phyloP scores from a whole-genome alignment of 2,888 invertebrate species.

The Venusia cambrica region DNA sequence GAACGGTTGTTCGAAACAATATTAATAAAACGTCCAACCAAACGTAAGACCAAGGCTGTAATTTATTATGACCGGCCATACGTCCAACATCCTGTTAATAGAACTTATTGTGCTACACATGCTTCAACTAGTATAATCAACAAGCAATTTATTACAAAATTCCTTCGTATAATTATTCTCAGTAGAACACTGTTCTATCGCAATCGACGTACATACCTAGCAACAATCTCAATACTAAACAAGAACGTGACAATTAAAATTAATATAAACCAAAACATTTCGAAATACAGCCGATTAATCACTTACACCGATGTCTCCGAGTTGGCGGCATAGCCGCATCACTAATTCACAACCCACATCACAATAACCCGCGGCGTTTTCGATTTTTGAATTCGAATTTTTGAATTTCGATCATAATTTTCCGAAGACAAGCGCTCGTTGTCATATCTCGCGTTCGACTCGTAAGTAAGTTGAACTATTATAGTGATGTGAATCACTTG shows the following conservation, averaged over 20 bases:
- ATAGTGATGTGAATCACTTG: constrained; percentile 71
- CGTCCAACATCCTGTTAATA: constrained; percentile 28
- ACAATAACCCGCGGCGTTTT: constrained; percentile 31
- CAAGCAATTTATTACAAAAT: constrained; percentile 7
- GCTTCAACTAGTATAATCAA: constrained; percentile 3
- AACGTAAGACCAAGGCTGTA: constrained; percentile 22
- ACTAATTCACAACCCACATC: constrained; percentile 29
- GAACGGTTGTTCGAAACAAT: constrained; percentile 7
- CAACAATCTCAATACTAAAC: too few relatives aligned
- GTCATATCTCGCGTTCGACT: constrained; percentile 66
- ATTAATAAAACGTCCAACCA: constrained; percentile 20
- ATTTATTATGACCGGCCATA: constrained; percentile 30
- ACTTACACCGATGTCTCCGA: constrained; percentile 36
- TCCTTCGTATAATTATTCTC: constrained; percentile 7
- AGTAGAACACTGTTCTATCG: constrained; percentile 6
- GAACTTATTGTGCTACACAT: constrained; percentile 18
- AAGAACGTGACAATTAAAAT: constrained; percentile 13
- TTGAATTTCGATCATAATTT: constrained; percentile 31
- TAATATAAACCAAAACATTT: constrained; percentile 24
- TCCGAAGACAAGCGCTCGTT: constrained; percentile 47
- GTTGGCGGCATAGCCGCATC: constrained; percentile 43
- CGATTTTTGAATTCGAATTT: constrained; percentile 36
- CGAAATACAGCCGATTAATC: neutral
- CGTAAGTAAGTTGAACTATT: constrained; percentile 55
- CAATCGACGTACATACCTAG: constrained; percentile 1